Conservation (phyloP, 2,113 vertebrate genomes). For the Carlito syrichta region DNA sequence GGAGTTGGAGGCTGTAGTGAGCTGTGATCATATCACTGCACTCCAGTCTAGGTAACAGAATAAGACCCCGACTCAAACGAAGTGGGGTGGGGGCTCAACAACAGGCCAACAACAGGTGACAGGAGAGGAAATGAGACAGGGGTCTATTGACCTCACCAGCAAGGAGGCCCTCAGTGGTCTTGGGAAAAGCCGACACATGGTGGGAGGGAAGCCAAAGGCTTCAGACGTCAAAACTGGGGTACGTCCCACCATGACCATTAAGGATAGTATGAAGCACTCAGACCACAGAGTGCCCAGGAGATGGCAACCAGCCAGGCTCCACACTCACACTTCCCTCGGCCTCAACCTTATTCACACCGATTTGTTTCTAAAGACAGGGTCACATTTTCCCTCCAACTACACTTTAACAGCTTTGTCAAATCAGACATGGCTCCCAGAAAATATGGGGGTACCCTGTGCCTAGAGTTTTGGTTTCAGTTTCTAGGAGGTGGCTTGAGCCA, state of each 20-base stretch:
- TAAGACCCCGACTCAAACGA: too few species aligned
- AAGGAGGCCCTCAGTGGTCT: background rate
- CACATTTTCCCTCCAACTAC: background rate
- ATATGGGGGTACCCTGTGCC: background rate
- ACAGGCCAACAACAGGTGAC: too few species aligned
- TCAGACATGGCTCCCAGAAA: constrained; percentile 2
- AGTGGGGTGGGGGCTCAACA: too few species aligned
- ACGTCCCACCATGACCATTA: background rate
- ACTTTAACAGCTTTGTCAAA: background rate
- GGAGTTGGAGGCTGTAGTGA: too few species aligned
- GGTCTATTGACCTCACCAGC: background rate
- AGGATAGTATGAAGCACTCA: background rate
- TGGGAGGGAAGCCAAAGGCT: background rate
- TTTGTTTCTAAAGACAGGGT: background rate
- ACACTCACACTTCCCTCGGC: background rate
- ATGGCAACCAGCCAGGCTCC: background rate
- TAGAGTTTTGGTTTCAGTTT: background rate
- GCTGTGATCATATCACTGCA: too few species aligned
- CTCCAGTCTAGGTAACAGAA: too few species aligned
- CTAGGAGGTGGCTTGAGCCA: background rate
- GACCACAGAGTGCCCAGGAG: background rate
- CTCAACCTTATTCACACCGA: background rate
- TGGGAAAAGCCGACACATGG: background rate
- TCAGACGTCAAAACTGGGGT: background rate
- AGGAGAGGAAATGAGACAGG: background rate